Percentiles rank a stretch among this genome's conserved stretches.
Evolutionary conservation across 2,113 vertebrate genomes (phyloP).

Genomic region (Spea multiplicata): DNA sequence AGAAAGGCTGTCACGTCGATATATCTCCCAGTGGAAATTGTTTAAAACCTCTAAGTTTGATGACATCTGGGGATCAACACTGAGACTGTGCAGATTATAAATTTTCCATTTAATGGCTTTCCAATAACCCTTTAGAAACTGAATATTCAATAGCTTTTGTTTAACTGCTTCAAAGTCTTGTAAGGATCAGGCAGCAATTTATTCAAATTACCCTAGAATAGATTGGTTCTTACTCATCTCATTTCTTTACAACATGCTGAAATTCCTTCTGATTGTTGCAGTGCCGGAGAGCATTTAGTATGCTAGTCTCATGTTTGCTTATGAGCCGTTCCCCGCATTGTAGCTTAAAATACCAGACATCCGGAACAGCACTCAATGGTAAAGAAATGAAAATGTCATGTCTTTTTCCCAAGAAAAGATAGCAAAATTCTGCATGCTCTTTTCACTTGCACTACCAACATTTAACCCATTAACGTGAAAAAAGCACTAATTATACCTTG

Average conservation of each 20-base stretch:
- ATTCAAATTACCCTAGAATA: rapidly evolving
- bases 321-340: neutral
- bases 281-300: neutral
- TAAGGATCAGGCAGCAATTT: slow-evolving; percentile 22
- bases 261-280: slow-evolving; percentile 19
- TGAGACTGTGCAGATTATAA: neutral
- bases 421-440: slow-evolving; percentile 29
- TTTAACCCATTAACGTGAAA: neutral
- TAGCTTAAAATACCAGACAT: slow-evolving; percentile 3
- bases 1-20: too few relatives aligned
- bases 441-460: slow-evolving; percentile 23
- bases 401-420: slow-evolving; percentile 34
- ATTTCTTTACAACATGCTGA: slow-evolving; percentile 10
- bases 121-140: slow-evolving; percentile 39
- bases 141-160: neutral
- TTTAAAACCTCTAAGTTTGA: too few relatives aligned
- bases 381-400: slow-evolving; percentile 34
- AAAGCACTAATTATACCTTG: neutral
- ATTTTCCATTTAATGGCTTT: slow-evolving; percentile 30
- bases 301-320: neutral
- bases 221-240: neutral
- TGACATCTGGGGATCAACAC: too few relatives aligned
- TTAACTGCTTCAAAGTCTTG: slow-evolving; percentile 3
- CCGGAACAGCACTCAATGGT: slow-evolving; percentile 26
- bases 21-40: too few relatives aligned